Base-by-base conservation (phyloP, 2,888 invertebrate species). In the Amphipoea lucens region DNA sequence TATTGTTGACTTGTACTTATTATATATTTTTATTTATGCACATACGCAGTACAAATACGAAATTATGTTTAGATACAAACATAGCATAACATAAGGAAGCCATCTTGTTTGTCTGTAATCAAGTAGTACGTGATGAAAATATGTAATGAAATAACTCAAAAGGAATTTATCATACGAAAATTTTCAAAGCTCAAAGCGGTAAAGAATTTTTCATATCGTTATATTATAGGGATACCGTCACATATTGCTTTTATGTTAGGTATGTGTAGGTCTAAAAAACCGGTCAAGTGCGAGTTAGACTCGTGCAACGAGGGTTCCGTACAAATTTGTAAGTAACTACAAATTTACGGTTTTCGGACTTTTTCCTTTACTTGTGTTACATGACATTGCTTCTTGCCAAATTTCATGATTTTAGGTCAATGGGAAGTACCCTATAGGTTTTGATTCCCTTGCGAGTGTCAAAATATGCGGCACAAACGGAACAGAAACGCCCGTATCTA, bases 21-120 rank as follows among this genome's bases (percentile, higher is more conserved):
- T 29, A 29, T 29, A 29, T 29, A 29, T 29, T 29, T 29, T 29
- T 29, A 29, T 29, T 1, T 29, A 29, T 29, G 11, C 48, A 63
- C 5, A 42, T 29, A 69, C 7, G 20, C 17, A 42, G n/a, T 57
- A 62, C n/a, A 69, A 68, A 72, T 23, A 36, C 17, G 5, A 11
- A 36, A 62, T 36, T 54, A 23, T 36, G 23, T 51, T 70, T 2
- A 23, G 4, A 42, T 2, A 40, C 2, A 76, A 75, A 67, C 14
- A 20, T 3, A 14, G 23, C 29, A 67, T 72, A 45, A 29, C 36
- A 12, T 62, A 42, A 36, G 29, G 20, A 14, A n/a, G 29, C 48
- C 4, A 66, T 57, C 5, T 48, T 82, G 66, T 74, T 78, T 78
- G 5, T 74, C n/a, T 67, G 14, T 71, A 74, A 84, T 84, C 67